A percentile compares a stretch with the other conserved stretches of the same genome.
Evolutionary conservation across 2,113 vertebrate genomes (phyloP).

Genomic region (Catharus fuscescens): DNA sequence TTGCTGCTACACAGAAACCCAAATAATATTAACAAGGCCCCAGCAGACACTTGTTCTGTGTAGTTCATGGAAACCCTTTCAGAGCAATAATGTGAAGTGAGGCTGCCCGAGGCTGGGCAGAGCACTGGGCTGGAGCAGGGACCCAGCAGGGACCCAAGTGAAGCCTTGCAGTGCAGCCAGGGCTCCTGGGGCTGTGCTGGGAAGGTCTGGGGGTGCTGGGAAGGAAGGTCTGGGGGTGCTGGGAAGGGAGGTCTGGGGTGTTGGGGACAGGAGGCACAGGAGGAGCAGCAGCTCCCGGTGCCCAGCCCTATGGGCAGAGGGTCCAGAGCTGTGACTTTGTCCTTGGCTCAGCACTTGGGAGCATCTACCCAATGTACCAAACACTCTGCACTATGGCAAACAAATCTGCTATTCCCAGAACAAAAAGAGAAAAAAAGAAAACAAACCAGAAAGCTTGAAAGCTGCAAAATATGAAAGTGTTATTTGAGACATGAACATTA

Average conservation of each 20-base stretch:
- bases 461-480: slow-evolving; percentile 14
- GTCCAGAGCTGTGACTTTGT: accelerated
- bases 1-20: neutral
- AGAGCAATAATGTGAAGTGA: accelerated
- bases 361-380: accelerated
- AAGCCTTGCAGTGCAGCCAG: neutral
- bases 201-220: neutral
- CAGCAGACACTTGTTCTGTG: neutral
- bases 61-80: neutral
- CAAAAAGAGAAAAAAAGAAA: neutral
- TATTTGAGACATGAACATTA: slow-evolving; percentile 19
- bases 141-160: neutral
- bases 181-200: neutral
- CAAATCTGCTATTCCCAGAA: neutral
- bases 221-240: neutral
- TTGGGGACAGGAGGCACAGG: neutral
- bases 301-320: accelerated
- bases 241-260: neutral
- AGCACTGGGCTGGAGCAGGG: neutral
- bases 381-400: neutral
- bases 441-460: slow-evolving; percentile 1
- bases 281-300: neutral
- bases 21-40: neutral
- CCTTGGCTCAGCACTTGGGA: neutral
- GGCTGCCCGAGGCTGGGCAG: accelerated